These are phyloP conservation scores for Glaucomys volans DNA, from an alignment of 2,113 vertebrate species.

Conservation along the genomic window DNA sequence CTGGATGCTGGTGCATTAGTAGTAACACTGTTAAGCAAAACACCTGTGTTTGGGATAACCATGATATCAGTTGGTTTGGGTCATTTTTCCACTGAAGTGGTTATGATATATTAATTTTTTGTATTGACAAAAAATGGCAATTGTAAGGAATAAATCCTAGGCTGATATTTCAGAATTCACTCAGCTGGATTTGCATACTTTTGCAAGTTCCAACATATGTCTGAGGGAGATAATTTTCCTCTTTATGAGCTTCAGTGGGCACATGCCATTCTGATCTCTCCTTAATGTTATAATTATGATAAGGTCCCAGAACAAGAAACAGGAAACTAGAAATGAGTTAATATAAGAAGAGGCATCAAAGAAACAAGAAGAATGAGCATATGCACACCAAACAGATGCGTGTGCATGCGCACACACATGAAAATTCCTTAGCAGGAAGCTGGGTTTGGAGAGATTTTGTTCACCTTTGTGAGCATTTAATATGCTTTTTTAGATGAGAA, in stretches of 20 bases:
- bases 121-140: not conserved
- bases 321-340: not conserved
- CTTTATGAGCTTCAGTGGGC: not conserved
- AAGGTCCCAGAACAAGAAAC: not conserved
- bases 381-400: not conserved
- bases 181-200: not conserved
- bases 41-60: not conserved
- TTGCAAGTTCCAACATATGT: not conserved
- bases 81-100: not conserved
- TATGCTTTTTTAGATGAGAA: not conserved
- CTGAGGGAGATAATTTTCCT: not conserved
- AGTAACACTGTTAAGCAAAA: not conserved
- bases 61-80: not conserved
- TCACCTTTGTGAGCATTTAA: not conserved
- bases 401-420: not conserved
- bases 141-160: not conserved
- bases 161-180: not conserved
- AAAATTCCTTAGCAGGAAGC: not conserved
- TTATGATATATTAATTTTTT: not conserved
- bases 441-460: not conserved
- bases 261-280: not conserved
- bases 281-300: not conserved
- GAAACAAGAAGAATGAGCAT: not conserved
- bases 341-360: not conserved
- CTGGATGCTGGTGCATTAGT: not conserved